Evolutionary conservation across 2,888 invertebrate species (phyloP).

Genomic region (Esperia sulphurella): DNA sequence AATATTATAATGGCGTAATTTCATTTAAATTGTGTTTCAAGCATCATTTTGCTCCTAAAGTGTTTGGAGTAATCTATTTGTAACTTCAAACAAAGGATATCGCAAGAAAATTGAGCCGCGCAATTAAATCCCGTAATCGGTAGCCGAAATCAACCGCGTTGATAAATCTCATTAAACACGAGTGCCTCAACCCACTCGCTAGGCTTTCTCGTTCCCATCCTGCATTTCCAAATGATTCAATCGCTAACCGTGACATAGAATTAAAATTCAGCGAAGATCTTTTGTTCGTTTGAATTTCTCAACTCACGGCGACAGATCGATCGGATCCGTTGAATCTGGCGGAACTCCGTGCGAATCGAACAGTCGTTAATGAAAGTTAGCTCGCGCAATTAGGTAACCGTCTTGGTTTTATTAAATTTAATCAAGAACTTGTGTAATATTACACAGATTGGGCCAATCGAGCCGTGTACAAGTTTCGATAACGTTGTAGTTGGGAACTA

Average conservation of each 20-base stretch:
- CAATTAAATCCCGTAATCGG: constrained; percentile 48
- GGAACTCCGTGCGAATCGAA: constrained; percentile 65
- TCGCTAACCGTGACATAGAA: constrained; percentile 35
- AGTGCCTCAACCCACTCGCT: constrained; percentile 36
- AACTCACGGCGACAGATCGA: constrained; percentile 42
- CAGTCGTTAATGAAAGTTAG: constrained; percentile 74
- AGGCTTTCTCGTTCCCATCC: constrained; percentile 43
- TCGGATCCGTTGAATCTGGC: constrained; percentile 53
- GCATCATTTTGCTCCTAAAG: background rate
- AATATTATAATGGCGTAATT: too few relatives aligned
- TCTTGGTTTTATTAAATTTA: constrained; percentile 80
- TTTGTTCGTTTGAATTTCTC: constrained; percentile 28
- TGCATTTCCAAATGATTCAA: constrained; percentile 54
- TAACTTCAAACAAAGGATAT: background rate
- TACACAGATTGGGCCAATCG: constrained; percentile 77
- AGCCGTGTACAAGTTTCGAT: constrained; percentile 75
- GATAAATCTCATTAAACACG: constrained; percentile 59
- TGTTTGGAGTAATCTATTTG: background rate
- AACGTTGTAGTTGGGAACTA: constrained; percentile 74
- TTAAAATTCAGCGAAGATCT: constrained; percentile 36
- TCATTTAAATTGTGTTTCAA: background rate
- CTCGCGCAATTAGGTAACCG: constrained; percentile 72
- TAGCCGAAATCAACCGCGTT: constrained; percentile 48
- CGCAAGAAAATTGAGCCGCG: constrained; percentile 51
- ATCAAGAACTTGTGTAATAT: constrained; percentile 78